Conservation (phyloP, 37 sponge, comb jelly and placozoan genomes). For the Mnemiopsis leidyi region DNA sequence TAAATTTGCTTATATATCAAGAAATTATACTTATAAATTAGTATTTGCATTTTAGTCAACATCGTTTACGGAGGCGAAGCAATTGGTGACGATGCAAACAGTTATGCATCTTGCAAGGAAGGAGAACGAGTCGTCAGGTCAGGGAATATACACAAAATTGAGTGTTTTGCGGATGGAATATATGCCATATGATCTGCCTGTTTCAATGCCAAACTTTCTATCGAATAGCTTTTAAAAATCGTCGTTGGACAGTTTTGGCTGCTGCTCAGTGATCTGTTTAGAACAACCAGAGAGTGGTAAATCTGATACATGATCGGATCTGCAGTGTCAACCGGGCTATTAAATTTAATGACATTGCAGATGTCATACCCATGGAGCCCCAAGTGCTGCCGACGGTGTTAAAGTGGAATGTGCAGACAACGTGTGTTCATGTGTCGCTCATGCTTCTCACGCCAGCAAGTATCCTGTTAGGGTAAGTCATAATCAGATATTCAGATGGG, state of each 20-base stretch:
- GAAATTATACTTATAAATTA: no score
- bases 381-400: slow-evolving; percentile 16
- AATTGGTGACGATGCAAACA: not conserved
- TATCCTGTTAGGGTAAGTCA: not conserved
- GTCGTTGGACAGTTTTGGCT: no score
- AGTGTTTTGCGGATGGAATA: no score
- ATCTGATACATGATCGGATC: no score
- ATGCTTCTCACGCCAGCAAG: not conserved
- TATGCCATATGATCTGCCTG: no score
- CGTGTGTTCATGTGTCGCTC: not conserved
- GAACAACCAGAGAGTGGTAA: no score
- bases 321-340: no score
- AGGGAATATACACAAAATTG: not conserved
- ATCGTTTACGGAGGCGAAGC: not conserved
- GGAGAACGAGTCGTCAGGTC: not conserved
- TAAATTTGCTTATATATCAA: no score
- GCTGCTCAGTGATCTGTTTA: no score
- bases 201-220: no score
- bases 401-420: not conserved
- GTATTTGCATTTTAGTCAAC: not conserved
- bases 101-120: not conserved
- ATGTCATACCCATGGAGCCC: not conserved
- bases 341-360: not conserved
- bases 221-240: no score
- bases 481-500: no score